phyloP scores from a whole-genome alignment of 2,888 invertebrate species.

The Leucophenga maculata region DNA sequence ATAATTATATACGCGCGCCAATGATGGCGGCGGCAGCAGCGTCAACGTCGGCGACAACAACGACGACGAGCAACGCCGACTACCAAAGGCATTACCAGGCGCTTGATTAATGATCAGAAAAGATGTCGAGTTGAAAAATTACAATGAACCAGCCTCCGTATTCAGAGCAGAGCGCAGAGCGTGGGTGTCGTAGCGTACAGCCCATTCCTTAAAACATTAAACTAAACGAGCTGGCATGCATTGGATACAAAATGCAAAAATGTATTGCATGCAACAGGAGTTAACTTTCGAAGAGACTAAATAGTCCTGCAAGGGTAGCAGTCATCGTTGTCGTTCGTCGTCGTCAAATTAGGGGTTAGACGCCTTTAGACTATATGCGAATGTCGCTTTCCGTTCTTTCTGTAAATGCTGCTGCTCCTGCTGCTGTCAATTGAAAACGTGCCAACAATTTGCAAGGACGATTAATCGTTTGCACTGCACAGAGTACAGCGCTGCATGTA shows the following conservation, averaged over 20 bases:
- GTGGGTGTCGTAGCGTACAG: too few relatives aligned
- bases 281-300: slow-evolving; percentile 38
- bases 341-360: slow-evolving; percentile 57
- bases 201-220: too few relatives aligned
- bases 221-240: not conserved
- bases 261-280: slow-evolving; percentile 57
- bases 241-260: slow-evolving; percentile 24
- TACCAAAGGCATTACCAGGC: slow-evolving; percentile 12
- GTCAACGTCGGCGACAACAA: slow-evolving; percentile 27
- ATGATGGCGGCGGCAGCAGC: slow-evolving; percentile 42
- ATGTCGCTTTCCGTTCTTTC: not conserved
- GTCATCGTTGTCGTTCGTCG: slow-evolving; percentile 18
- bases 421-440: slow-evolving; percentile 70
- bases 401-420: not conserved
- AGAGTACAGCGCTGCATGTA: not conserved
- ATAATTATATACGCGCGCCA: slow-evolving; percentile 21
- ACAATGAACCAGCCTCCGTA: slow-evolving; percentile 53
- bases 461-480: slow-evolving; percentile 60
- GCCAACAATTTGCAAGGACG: slow-evolving; percentile 71
- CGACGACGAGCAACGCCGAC: slow-evolving; percentile 33
- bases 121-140: slow-evolving; percentile 66
- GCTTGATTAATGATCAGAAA: slow-evolving; percentile 59
- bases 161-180: slow-evolving; percentile 50
- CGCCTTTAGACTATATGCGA: not conserved
- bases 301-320: slow-evolving; percentile 22